Conservation (phyloP, 2,888 invertebrate genomes). For the Acleris laterana region DNA sequence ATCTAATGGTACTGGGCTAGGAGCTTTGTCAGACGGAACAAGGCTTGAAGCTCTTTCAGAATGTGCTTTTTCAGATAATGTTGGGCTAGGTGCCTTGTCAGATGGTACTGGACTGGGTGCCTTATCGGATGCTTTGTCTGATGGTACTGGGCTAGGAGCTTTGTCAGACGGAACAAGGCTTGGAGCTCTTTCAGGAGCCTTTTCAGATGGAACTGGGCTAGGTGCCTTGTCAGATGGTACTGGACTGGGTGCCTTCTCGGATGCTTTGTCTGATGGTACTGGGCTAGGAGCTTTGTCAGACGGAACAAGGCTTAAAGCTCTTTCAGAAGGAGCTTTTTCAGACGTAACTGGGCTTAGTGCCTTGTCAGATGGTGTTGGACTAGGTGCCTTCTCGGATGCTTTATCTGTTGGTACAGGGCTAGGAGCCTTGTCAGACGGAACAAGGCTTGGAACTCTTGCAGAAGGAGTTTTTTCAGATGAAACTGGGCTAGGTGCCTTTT, state of each 20-base stretch:
- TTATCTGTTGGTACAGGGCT: conserved; percentile 28
- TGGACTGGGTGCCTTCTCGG: conserved; percentile 6
- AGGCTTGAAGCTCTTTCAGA: too few species aligned
- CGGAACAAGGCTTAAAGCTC: neutral
- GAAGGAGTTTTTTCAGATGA: neutral
- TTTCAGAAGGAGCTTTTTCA: conserved; percentile 15
- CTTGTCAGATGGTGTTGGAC: neutral
- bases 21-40: too few species aligned
- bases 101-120: too few species aligned
- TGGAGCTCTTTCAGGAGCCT: neutral
- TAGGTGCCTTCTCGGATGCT: conserved; percentile 12
- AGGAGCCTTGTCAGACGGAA: conserved; percentile 17
- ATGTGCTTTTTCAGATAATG: too few species aligned
- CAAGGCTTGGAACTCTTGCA: conserved; percentile 12
- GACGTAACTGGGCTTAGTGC: conserved; percentile 27
- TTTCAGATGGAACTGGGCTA: too few species aligned
- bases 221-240: too few species aligned
- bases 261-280: conserved; percentile 9
- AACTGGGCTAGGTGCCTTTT: conserved; percentile 6
- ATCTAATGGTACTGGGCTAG: too few species aligned
- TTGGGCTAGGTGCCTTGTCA: too few species aligned
- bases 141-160: neutral
- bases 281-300: conserved; percentile 26
- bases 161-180: conserved; percentile 24
- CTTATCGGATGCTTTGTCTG: neutral